Base-by-base conservation (phyloP, 2,797 vertebrate genomes). In the Coregonus sp. region DNA sequence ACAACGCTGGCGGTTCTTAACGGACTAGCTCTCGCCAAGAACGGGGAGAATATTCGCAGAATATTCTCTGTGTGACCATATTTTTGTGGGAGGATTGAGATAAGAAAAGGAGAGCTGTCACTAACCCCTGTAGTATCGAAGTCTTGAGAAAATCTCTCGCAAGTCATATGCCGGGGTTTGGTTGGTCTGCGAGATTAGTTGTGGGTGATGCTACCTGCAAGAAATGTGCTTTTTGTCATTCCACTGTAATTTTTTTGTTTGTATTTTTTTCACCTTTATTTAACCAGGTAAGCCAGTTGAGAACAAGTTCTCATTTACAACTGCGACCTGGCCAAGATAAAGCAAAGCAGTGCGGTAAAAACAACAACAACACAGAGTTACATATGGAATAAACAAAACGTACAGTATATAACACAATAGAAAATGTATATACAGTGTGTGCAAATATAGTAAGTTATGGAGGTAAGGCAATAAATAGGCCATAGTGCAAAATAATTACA, bases 81-180 rank as follows among this genome's bases (percentile, higher is more conserved):
- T 71, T 20, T 71, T 51, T 20, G 40, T 71, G 47, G 40, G 70
- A 50, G 70, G n/a, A 14, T 29, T 5, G n/a, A 29, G 70, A 72
- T 52, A 52, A 72, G 70, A 72, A 47, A 47, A 20, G n/a, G 70
- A 54, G 20, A 52, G 37, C 11, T 25, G 69, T 25, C 20, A 52
- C 20, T 71, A 6, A 71, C 20, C 14, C 4, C 16, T 54, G 52
- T 18, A 2, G 50, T 29, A 4, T 29, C 50, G 29, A 72, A 31
- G 50, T 71, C 70, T 71, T 47, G 40, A 47, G 35, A 50, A 47
- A 70, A 70, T 50, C 69, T 12, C 70, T 2, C 11, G 6, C 18
- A 52, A 71, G 15, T 72, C 70, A 52, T 6, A 12, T 50, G n/a
- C n/a, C 2, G n/a, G 18, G 5, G 70, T 18, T 54, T 18, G 14